Base-by-base conservation (phyloP, 2,888 invertebrate species). In the Epinotia nisella region DNA sequence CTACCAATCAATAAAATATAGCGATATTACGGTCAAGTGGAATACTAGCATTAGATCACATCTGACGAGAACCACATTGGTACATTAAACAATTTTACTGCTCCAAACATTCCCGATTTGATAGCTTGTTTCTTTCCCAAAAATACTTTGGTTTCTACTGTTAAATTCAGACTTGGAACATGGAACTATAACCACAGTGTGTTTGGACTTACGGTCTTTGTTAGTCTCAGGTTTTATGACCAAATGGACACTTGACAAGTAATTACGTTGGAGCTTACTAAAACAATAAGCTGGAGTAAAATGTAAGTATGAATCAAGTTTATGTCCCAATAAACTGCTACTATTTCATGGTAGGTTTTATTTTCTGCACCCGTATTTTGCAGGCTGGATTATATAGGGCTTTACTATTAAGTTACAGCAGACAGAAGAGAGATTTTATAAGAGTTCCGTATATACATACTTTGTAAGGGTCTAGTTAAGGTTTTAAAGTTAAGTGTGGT, bases 41-140 rank as follows among this genome's bases (percentile, higher is more conserved):
- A 56, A 24, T 21, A 15, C 62, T 39, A 24, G 61, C 55, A 85
- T 86, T 83, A 81, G 84, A 80, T 84, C 79, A 80, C 80, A 79
- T 83, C 81, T 90, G 90, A 93, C 82, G 85, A 85, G 86, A 86
- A 78, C 82, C 92, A 88, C 87, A 90, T 90, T 90, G 90, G 80
- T 85, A 86, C 82, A 84, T 83, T 92, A 87, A 92, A 91, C 85
- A 76, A 73, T 90, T 91, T 90, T 89, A 92, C 85, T 87, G 85
- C 87, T 80, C 81, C 83, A 87, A 87, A 87, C 89, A 88, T 89
- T 88, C 84, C 81, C 76, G 75, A 77, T 85, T 88, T 86, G 78
- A 88, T 87, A 81, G 82, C 81, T 74, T 83, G 78, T 82, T 77
- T 80, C 69, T 74, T 80, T 77, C 62, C 79, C 56, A 24, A 55